Percentiles rank a stretch among this genome's conserved stretches.
phyloP scores from a whole-genome alignment of 2,797 vertebrate genomes.

The Ficedula albicollis region DNA sequence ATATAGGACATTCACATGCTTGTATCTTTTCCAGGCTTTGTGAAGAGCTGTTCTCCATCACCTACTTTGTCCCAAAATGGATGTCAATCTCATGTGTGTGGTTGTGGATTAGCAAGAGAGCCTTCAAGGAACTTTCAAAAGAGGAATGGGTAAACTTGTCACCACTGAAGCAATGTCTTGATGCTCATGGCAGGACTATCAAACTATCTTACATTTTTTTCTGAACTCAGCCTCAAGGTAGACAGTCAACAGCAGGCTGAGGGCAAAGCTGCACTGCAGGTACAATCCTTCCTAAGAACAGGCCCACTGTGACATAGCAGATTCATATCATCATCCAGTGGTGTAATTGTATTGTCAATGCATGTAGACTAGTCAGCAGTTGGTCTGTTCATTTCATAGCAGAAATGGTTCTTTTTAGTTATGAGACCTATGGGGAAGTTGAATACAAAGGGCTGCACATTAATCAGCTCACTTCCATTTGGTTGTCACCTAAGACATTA shows the following conservation, averaged over 20 bases:
- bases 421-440: background rate
- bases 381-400: background rate
- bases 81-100: background rate
- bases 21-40: background rate
- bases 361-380: background rate
- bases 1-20: background rate
- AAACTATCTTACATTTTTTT: background rate
- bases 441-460: accelerated
- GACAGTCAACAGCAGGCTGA: background rate
- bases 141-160: background rate
- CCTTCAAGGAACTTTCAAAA: background rate
- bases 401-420: background rate
- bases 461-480: background rate
- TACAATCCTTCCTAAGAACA: background rate
- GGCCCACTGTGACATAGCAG: background rate
- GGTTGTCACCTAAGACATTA: background rate
- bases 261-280: background rate
- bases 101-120: background rate
- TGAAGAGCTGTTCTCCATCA: background rate
- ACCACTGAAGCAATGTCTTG: background rate
- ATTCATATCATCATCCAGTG: background rate
- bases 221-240: background rate
- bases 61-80: background rate
- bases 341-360: background rate
- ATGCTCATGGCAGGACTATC: background rate